A percentile compares a stretch with the other conserved stretches of the same genome.
phyloP scores from a whole-genome alignment of 2,113 vertebrate genomes.

The Trogon surrucura region DNA sequence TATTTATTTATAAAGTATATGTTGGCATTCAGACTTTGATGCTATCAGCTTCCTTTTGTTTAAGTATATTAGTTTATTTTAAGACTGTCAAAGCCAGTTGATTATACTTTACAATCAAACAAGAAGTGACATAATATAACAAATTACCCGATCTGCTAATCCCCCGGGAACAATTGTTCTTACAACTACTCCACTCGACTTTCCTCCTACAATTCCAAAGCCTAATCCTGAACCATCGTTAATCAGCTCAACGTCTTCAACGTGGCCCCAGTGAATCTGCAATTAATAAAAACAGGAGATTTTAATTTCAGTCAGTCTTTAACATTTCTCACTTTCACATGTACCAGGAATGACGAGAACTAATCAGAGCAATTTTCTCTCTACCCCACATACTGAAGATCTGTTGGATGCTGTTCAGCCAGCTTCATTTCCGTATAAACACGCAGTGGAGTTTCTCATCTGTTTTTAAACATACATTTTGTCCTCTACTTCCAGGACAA shows the following conservation, averaged over 20 bases:
- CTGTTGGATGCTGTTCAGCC: constrained; percentile 25
- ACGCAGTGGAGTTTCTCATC: constrained; percentile 14
- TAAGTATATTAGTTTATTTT: constrained; percentile 47
- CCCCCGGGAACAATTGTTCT: constrained; percentile 90
- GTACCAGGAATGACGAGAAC: not conserved
- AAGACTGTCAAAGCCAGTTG: constrained; percentile 53
- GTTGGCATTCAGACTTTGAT: constrained; percentile 40
- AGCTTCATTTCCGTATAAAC: constrained; percentile 13
- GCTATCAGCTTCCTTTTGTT: constrained; percentile 56
- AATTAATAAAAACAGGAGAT: constrained; percentile 47
- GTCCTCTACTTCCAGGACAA: not conserved
- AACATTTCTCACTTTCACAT: not conserved
- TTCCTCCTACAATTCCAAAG: constrained; percentile 96
- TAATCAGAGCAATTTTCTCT: not conserved
- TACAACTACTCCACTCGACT: constrained; percentile 89
- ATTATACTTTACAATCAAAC: constrained; percentile 41
- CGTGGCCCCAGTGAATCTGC: constrained; percentile 87
- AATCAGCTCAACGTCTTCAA: constrained; percentile 91
- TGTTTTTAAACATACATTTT: constrained; percentile 29
- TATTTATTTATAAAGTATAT: not conserved
- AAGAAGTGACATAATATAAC: constrained; percentile 54
- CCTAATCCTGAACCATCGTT: constrained; percentile 96
- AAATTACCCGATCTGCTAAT: constrained; percentile 88
- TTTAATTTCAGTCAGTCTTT: not conserved
- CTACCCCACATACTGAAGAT: not conserved